Evolutionary conservation across 2,113 vertebrate genomes (phyloP), one percentile per base, ranked within the genome.

Genomic region (Gopherus flavomarginatus): DNA sequence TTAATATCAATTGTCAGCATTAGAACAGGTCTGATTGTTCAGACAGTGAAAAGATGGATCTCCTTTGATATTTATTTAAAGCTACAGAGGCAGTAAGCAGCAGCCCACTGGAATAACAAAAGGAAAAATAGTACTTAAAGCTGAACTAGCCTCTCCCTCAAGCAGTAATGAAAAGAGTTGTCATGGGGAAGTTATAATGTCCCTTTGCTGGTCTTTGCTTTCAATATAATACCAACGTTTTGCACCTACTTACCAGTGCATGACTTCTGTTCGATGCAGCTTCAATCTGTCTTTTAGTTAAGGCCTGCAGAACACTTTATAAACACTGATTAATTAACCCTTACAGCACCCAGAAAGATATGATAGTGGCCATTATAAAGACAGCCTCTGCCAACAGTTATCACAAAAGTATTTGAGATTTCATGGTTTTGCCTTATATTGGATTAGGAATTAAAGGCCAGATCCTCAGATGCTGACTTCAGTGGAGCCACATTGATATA

Each of bases 341-440:
- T 62, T 62, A 29, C 12, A 31, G 27, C 27, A 29, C 12, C 57
- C 57, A 13, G 27, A 62, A 31, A 13, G 11, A 62, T 62, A 29
- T n/a, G 6, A 16, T 35, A 65, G 31, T 31, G 8, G 6, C 31
- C 31, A 65, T 81, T 22, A 85, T 83, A 87, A 85, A 90, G 31
- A 24, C 0, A 5, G 81, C 83, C 35, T 0, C 0, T 12, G 24
- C 50, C 0, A 1, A 50, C 0, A 0, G 81, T 42, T 31, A 22
- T 69, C 49, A 4, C 2, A 17, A 86, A 42, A 6, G 14, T 11
- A 8, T 27, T 24, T 47, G 27, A 0, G 21, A 50, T 54, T 31
- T 89, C 0, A 0, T 69, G 69, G 72, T 87, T 50, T 83, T 14
- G 0, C 1, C 35, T 62, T 57, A 80, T 86, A 10, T 27, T 83